These are phyloP conservation scores for Ondatra zibethicus DNA, from an alignment of 2,113 vertebrate genomes.

Conservation along the genomic window DNA sequence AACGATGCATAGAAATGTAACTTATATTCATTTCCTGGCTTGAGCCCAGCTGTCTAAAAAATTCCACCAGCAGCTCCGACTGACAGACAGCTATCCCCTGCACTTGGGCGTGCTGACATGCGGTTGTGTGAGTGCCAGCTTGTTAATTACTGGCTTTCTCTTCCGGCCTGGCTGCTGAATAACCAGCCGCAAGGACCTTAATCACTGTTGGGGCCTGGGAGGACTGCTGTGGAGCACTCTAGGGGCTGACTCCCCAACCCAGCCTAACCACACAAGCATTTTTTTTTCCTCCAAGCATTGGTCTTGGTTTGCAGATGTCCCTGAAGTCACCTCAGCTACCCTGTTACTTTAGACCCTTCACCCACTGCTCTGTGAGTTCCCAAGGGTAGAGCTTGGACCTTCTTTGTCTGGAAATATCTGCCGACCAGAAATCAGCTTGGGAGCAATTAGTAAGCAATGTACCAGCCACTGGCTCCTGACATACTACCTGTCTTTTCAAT, in stretches of 20 bases:
- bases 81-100: constrained; percentile 82
- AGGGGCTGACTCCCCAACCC: constrained; percentile 29
- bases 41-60: constrained; percentile 83
- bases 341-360: constrained; percentile 34
- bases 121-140: constrained; percentile 75
- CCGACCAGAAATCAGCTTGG: constrained; percentile 18
- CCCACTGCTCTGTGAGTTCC: neutral
- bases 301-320: constrained; percentile 25
- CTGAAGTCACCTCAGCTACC: constrained; percentile 7
- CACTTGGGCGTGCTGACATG: constrained; percentile 66
- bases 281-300: neutral
- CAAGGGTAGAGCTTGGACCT: neutral
- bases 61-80: constrained; percentile 78
- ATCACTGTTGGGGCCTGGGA: constrained; percentile 62
- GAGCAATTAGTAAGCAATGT: neutral
- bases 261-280: constrained; percentile 45
- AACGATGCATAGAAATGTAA: constrained; percentile 84
- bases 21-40: constrained; percentile 83
- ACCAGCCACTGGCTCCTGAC: neutral
- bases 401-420: constrained; percentile 52
- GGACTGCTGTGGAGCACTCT: constrained; percentile 48
- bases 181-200: constrained; percentile 79
- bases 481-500: neutral
- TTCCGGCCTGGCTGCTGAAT: constrained; percentile 78
- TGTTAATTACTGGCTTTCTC: constrained; percentile 81